phyloP scores from a whole-genome alignment of 2,113 vertebrate genomes.

The Grammomys surdaster region DNA sequence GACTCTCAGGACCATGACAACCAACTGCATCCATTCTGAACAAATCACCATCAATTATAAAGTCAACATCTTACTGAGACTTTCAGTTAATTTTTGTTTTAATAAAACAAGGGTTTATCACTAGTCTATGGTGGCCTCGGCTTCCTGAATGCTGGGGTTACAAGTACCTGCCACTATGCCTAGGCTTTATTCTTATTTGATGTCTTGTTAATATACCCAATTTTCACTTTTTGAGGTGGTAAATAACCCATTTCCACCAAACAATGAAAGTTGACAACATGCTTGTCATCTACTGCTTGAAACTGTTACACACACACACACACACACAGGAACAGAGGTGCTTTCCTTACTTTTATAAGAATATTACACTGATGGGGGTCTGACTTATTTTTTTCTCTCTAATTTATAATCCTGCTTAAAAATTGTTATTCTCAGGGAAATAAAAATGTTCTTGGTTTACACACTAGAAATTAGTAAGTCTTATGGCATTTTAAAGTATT shows the following conservation, averaged over 20 bases:
- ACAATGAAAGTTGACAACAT: constrained; percentile 8
- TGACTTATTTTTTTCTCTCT: constrained; percentile 38
- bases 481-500: constrained; percentile 20
- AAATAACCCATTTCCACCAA: background rate
- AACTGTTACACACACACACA: background rate
- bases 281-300: background rate
- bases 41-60: constrained; percentile 26
- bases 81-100: background rate
- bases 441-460: background rate
- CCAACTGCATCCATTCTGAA: background rate
- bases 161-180: background rate
- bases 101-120: background rate
- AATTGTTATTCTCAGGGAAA: constrained; percentile 43
- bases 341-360: constrained; percentile 40
- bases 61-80: constrained; percentile 5
- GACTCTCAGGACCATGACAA: constrained; percentile 12
- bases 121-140: background rate
- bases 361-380: background rate
- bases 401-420: background rate
- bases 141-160: background rate
- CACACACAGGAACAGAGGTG: background rate
- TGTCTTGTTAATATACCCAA: background rate
- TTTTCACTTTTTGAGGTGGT: constrained; percentile 33
- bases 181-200: background rate
- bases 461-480: constrained; percentile 17